Percentiles rank a stretch among this genome's conserved stretches.
These are phyloP conservation scores for Mactra quadrangularis DNA, from an alignment of 1,140 invertebrate species.

Conservation along the genomic window DNA sequence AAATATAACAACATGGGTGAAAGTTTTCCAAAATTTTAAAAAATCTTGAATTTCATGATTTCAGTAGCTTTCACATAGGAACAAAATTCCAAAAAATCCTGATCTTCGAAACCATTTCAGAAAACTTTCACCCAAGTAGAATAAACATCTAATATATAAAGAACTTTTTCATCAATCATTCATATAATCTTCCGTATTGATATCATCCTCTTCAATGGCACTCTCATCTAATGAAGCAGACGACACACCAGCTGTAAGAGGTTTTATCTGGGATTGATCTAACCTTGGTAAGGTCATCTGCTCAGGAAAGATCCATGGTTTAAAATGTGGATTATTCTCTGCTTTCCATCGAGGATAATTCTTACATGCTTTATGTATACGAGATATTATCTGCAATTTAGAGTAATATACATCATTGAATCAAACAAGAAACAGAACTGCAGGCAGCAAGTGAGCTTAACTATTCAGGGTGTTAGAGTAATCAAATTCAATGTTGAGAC, in stretches of 20 bases:
- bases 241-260: conserved; percentile 62
- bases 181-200: conserved; percentile 50
- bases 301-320: conserved; percentile 94
- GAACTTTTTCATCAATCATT: conserved; percentile 42
- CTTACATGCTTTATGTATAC: conserved; percentile 91
- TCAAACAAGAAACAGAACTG: no score
- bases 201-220: conserved; percentile 72
- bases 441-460: no score
- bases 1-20: no score
- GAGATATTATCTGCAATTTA: conserved; percentile 87
- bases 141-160: no score
- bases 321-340: conserved; percentile 89
- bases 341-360: conserved; percentile 92
- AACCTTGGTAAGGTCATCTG: conserved; percentile 86
- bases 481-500: no score
- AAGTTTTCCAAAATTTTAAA: no score
- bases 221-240: conserved; percentile 72
- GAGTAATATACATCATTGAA: not conserved
- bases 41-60: no score
- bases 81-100: no score
- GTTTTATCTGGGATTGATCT: conserved; percentile 71
- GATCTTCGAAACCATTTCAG: no score
- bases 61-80: no score
- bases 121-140: no score
- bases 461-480: no score